These are phyloP conservation scores for Drosophila kohkoa DNA, from an alignment of 1,140 invertebrate genomes.

Conservation along the genomic window DNA sequence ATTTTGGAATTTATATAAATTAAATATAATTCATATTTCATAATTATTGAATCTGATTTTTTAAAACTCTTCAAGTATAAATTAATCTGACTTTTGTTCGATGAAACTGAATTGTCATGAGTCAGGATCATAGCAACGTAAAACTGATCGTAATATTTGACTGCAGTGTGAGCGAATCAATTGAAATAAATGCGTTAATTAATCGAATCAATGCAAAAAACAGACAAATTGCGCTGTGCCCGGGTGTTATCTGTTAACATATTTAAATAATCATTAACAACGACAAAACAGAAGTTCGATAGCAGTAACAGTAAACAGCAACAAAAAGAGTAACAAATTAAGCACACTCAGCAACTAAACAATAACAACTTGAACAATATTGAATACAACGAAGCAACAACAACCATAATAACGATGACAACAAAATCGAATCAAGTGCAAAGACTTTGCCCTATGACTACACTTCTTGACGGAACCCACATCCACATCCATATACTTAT, in stretches of 20 bases:
- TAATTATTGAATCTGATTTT: too few relatives aligned
- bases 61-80: too few relatives aligned
- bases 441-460: slow-evolving; percentile 82
- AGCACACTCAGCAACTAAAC: slow-evolving; percentile 54
- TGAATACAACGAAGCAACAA: slow-evolving; percentile 50
- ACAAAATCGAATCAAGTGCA: slow-evolving; percentile 68
- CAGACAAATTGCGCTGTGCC: slow-evolving; percentile 9
- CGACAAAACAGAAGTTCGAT: slow-evolving; percentile 62
- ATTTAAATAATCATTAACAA: slow-evolving; percentile 64
- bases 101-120: not conserved
- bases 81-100: too few relatives aligned
- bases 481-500: not conserved
- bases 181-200: slow-evolving; percentile 22
- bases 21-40: too few relatives aligned
- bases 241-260: slow-evolving; percentile 56
- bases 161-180: slow-evolving; percentile 8
- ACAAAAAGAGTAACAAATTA: slow-evolving; percentile 44
- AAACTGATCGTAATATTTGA: not conserved
- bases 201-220: not conserved
- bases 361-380: slow-evolving; percentile 51
- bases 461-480: slow-evolving; percentile 39
- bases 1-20: too few relatives aligned
- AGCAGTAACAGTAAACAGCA: slow-evolving; percentile 42
- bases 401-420: slow-evolving; percentile 51
- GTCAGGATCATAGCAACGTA: not conserved